Conservation (phyloP, 2,113 vertebrate species). For the Zosterops hypoxanthus region DNA sequence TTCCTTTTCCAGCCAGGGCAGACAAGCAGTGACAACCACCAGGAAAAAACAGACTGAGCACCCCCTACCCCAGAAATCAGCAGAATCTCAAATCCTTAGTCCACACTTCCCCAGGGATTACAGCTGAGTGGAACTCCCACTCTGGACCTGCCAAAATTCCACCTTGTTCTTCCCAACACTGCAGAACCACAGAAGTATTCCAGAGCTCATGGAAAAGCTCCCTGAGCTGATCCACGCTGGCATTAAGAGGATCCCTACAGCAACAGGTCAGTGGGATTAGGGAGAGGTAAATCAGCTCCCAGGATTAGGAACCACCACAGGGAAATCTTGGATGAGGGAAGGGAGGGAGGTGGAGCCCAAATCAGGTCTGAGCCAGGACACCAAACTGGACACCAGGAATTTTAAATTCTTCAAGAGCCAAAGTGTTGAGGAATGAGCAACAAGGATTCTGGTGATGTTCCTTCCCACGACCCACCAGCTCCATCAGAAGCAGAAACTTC, state of each 20-base stretch:
- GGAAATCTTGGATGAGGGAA: background rate
- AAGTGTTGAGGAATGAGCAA: accelerated
- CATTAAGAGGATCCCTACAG: background rate
- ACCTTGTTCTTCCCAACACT: background rate
- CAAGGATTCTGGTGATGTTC: background rate
- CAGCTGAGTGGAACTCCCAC: background rate
- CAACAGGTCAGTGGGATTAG: background rate
- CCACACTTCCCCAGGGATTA: background rate
- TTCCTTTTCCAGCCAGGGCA: background rate
- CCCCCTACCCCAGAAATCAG: background rate
- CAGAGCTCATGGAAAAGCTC: background rate
- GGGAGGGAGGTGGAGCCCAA: background rate
- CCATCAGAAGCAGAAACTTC: background rate
- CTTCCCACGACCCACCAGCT: background rate
- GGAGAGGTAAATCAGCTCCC: background rate
- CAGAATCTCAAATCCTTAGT: background rate
- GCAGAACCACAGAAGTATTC: background rate
- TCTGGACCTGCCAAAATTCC: background rate
- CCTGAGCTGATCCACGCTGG: background rate
- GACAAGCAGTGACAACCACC: no score
- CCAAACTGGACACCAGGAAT: background rate
- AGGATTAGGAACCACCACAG: background rate
- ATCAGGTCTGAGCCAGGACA: no score
- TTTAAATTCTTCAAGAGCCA: background rate
- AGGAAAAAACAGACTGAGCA: background rate